Evolutionary conservation across 2,888 invertebrate species (phyloP).

Genomic region (Eupithecia vulgata): DNA sequence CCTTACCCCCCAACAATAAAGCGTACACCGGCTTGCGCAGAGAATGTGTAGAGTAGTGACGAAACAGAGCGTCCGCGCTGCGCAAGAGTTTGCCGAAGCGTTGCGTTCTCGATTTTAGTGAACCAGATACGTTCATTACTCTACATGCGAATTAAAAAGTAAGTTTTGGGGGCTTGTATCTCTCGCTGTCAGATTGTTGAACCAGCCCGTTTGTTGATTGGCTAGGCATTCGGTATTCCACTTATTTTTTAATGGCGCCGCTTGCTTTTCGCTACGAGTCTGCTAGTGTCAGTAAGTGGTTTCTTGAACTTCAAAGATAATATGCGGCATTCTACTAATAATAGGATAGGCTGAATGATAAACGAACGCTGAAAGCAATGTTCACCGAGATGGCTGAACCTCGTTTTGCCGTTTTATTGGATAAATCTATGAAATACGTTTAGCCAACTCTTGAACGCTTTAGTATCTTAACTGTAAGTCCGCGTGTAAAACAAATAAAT

Average conservation of each 20-base stretch:
- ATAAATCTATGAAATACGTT: neutral
- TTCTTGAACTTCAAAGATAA: too few species aligned
- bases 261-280: too few species aligned
- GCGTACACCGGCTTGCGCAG: conserved; percentile 17
- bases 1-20: conserved; percentile 19
- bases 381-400: neutral
- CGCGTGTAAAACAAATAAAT: too few species aligned
- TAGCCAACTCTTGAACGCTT: too few species aligned
- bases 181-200: neutral
- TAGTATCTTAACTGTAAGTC: too few species aligned
- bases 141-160: conserved; percentile 30
- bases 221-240: neutral
- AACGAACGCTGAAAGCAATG: neutral
- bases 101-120: conserved; percentile 48
- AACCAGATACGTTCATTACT: conserved; percentile 36
- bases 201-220: neutral
- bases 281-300: too few species aligned
- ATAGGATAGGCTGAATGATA: neutral
- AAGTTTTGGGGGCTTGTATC: conserved; percentile 15
- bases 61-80: conserved; percentile 55
- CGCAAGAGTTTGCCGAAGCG: conserved; percentile 52
- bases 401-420: neutral
- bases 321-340: neutral
- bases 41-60: conserved; percentile 41
- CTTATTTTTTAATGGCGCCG: too few species aligned